Evolutionary conservation across 2,113 vertebrate genomes (phyloP), one percentile per base, ranked within the genome.

Genomic region (Carlito syrichta): DNA sequence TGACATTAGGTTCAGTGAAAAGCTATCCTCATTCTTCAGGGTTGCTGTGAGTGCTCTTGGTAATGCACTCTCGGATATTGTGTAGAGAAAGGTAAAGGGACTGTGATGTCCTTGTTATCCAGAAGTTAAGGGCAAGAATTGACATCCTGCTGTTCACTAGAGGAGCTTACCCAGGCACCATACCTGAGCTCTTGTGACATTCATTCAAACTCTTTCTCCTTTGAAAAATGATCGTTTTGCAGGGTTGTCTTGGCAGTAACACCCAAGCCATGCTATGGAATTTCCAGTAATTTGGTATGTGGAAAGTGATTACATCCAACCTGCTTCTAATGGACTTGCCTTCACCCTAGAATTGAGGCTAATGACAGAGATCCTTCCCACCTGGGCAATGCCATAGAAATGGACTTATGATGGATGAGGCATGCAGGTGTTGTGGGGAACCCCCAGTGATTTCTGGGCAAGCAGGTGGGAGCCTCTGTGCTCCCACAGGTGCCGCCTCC

Each of bases 291-390:
- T 89, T 60, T 88, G 62, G 45, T 90, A 3, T 0, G 0, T 86
- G 77, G 96, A 89, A 94, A 45, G 89, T 79, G 69, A 60, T 79
- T 22, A 96, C 92, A 91, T 92, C 92, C 96, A 86, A 94, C 94
- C 48, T 35, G 48, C 86, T 92, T 97, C 96, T 83, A 79, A 81
- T 86, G 68, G 87, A 93, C 96, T 95, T 89, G 91, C 45, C 89
- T 96, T 96, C 95, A 81, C 81, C 56, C 74, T 90, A 92, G 93
- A 97, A 96, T 96, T 68, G 87, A 97, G 95, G 83, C 43, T 23
- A 56, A 95, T 81, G 93, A 96, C 97, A 96, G 96, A 93, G 95
- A 96, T 89, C 77, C 91, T 95, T 69, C 95, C 94, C 96, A 86
- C 5, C 27, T 58, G 91, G 96, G 93, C 91, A 95, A 66, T 63